Base-by-base conservation (phyloP, 2,113 vertebrate species). In the Hepsetus odoe region DNA sequence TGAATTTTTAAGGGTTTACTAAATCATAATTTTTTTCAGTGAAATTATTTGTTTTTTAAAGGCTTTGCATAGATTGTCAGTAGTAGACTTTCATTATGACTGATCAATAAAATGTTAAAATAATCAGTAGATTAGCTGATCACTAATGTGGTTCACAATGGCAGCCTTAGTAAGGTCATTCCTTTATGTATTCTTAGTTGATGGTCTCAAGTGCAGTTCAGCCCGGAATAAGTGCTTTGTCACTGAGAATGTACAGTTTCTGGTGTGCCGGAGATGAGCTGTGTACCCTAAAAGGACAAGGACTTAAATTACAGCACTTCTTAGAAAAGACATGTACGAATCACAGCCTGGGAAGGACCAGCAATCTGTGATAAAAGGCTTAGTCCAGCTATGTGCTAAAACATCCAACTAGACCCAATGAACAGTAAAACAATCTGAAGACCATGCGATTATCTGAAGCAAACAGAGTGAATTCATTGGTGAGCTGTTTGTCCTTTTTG, bases 281-380 rank as follows among this genome's bases (percentile, higher is more conserved):
- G 6, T 46, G 74, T 8, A 30, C 62, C 33, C 58, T 78, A 61
- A 62, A 20, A 26, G 62, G 77, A n/a, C 38, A 55, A 2, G 42
- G n/a, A 40, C 77, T 82, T 53, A 78, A 79, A 74, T 62, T 62
- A 69, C 72, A 53, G 64, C 75, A 55, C 33, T 67, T 24, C 56
- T 16, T 33, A 61, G 56, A 68, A 80, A 70, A 24, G n/a, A 10
- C 28, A 49, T 20, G 30, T 59, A 30, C 49, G 22, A 61, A 68
- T 82, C 76, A 70, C 42, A 62, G 53, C n/a, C 55, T 72, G 33
- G 33, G 38, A 13, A 16, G 44, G 46, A 66, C 38, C 66, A 35
- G 33, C 51, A 33, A 67, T 51, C 67, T 58, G 49, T 40, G 40
- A 46, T 67, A 68, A 68, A 77, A 51, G 69, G 71, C 64, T 66